These are phyloP conservation scores for Anguilla anguilla DNA, from an alignment of 2,797 vertebrate genomes.

Conservation along the genomic window DNA sequence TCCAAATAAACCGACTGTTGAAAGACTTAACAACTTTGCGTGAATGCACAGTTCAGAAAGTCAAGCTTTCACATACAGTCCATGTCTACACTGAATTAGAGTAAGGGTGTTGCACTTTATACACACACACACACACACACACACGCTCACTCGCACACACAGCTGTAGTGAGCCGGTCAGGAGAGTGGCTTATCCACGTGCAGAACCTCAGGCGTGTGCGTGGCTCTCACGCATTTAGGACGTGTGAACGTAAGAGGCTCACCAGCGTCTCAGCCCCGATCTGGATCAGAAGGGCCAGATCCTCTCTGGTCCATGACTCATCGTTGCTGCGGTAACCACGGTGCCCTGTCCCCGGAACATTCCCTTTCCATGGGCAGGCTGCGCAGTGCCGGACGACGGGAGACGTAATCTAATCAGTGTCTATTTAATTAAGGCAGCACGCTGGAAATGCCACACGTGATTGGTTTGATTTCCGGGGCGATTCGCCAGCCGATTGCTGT, in stretches of 20 bases:
- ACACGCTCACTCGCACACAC: not conserved
- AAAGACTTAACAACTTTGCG: too few species aligned
- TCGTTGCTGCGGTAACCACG: not conserved
- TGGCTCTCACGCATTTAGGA: not conserved
- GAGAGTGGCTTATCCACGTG: not conserved
- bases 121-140: not conserved
- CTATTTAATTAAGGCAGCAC: not conserved
- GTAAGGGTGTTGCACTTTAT: not conserved
- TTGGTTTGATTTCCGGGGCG: not conserved
- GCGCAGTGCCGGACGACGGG: not conserved
- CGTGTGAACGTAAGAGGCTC: not conserved
- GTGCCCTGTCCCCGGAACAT: not conserved
- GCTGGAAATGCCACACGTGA: not conserved
- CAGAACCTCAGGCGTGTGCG: not conserved
- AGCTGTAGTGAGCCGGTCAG: not conserved
- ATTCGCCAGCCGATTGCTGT: too few species aligned
- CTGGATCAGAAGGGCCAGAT: not conserved
- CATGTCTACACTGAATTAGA: not conserved
- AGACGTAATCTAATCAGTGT: constrained; percentile 3
- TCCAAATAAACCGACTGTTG: too few species aligned
- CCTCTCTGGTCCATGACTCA: not conserved
- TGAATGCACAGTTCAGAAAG: not conserved
- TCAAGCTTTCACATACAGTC: not conserved
- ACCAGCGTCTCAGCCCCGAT: not conserved
- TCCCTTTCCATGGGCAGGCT: not conserved